These are phyloP conservation scores for Falco novaeseelandiae DNA, from an alignment of 2,797 vertebrate species.

Conservation along the genomic window DNA sequence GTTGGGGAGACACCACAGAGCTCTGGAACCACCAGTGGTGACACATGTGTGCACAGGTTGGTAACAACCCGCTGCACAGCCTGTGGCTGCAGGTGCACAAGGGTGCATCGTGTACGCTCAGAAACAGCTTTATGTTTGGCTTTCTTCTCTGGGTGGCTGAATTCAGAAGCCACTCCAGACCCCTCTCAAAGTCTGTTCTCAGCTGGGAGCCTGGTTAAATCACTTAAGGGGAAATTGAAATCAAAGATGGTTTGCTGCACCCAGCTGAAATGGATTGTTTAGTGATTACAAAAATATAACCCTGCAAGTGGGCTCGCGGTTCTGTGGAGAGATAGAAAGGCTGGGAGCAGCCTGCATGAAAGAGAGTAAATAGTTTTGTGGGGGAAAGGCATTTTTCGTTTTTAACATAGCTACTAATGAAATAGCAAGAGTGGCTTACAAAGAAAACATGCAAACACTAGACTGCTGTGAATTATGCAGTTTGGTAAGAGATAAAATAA, in stretches of 20 bases:
- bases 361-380: background rate
- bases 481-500: conserved; percentile 47
- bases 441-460: background rate
- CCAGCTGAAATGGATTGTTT: background rate
- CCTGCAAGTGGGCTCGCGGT: background rate
- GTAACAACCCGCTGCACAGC: background rate
- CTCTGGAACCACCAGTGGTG: background rate
- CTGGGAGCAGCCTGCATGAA: background rate
- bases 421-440: background rate
- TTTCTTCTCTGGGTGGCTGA: background rate
- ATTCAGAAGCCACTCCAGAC: background rate
- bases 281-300: background rate
- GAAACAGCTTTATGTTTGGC: background rate
- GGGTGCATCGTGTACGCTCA: background rate
- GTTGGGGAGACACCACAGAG: background rate
- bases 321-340: background rate
- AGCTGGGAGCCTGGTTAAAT: background rate
- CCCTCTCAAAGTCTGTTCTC: background rate
- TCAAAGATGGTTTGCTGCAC: conserved; percentile 13
- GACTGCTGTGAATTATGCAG: background rate
- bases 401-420: background rate
- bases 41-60: fast-evolving
- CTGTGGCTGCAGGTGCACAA: background rate
- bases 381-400: conserved; percentile 2
- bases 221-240: conserved; percentile 6